Base-by-base conservation (phyloP, 1,140 invertebrate genomes). In the Nasonia longicornis region DNA sequence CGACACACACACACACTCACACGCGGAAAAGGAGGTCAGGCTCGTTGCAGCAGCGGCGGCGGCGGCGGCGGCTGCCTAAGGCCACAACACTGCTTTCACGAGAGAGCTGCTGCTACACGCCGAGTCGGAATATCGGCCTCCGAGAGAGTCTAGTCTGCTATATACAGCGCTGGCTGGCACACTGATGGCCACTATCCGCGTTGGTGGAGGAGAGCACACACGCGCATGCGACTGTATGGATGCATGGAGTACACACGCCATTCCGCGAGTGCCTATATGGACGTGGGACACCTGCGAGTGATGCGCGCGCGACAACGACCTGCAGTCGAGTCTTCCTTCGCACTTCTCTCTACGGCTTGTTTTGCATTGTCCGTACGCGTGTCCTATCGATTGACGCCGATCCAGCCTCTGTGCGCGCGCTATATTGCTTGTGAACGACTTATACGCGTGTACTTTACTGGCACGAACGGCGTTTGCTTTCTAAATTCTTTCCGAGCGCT, bases 11-110 rank as follows among this genome's bases (percentile, higher is more conserved):
- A 48, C 52, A 20, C 20, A 58, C 52, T 6, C 26, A 20, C 16
- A 20, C 63, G 8, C 45, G n/a, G 22, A 42, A 80, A 80, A 80
- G 35, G 78, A 74, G 78, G 78, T 80, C 78, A 80, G 58, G 29
- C 78, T 73, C 52, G 58, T 74, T 80, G 78, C 71, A 80, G 78
- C 71, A 66, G 58, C 45, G 10, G 35, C 70, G 74, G 78, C 45
- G 10, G 35, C 70, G 74, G 78, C 71, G 45, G 58, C 66, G 2
- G 22, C 31, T 6, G 78, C 69, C 77, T 79, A 72, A 72, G 69
- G 67, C 69, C 67, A 63, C 77, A 48, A 48, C 45, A 58, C 52
- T 58, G 69, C 77, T 72, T 72, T 72, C 77, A 79, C 77, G 45
- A 78, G 45, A 52, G 64, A 77, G 74, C 63, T 52, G 52, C 74